Evolutionary conservation across 2,113 vertebrate genomes (phyloP).

Genomic region (Psittacula cyanocephala): DNA sequence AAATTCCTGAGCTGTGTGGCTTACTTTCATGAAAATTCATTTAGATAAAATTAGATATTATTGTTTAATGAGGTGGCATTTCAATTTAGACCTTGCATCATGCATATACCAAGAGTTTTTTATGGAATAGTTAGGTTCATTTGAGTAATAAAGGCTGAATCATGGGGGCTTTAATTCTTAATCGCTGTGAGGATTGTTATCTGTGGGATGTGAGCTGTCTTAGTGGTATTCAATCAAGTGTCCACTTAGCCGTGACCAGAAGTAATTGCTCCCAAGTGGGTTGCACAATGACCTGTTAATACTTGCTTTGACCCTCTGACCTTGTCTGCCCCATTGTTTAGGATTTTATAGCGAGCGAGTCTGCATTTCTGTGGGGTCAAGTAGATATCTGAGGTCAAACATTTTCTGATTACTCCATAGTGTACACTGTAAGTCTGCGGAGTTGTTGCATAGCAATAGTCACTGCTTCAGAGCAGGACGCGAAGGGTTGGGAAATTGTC

Average conservation of each 20-base stretch:
- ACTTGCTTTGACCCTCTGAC: conserved; percentile 94
- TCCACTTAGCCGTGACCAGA: conserved; percentile 99
- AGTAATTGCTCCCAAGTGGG: conserved; percentile 99
- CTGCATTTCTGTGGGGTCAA: conserved; percentile 90
- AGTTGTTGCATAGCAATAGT: conserved; percentile 65
- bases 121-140: conserved; percentile 99
- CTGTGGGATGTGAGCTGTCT: conserved; percentile 96
- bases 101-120: conserved; percentile 87
- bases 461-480: conserved; percentile 55
- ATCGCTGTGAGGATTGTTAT: conserved; percentile 99
- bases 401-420: conserved; percentile 77
- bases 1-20: conserved; percentile 86
- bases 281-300: conserved; percentile 99
- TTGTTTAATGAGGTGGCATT: conserved; percentile 90
- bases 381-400: conserved; percentile 86
- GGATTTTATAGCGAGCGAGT: conserved; percentile 88
- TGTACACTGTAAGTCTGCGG: conserved; percentile 66
- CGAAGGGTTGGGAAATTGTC: conserved; percentile 68
- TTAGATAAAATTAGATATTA: conserved; percentile 90
- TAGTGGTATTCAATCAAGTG: conserved; percentile 99
- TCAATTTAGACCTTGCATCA: conserved; percentile 85
- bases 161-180: conserved; percentile 99
- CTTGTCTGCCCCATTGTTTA: conserved; percentile 97
- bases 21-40: conserved; percentile 87
- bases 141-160: conserved; percentile 98